Evolutionary conservation across 2,888 invertebrate species (phyloP).

Genomic region (Pristionchus entomophagus): DNA sequence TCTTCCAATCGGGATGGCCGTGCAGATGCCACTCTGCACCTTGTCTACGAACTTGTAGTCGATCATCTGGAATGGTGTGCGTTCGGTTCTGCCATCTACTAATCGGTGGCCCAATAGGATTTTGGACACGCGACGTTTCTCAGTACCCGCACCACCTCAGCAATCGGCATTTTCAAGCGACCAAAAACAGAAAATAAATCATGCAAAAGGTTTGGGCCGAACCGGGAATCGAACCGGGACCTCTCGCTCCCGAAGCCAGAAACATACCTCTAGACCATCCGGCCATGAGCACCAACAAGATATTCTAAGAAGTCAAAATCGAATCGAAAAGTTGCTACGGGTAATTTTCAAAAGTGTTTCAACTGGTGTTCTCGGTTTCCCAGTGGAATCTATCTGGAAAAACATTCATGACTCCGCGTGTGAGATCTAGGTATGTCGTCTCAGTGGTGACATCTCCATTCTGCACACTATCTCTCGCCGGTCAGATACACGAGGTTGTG

Average conservation of each 20-base stretch:
- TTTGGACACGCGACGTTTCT: not conserved
- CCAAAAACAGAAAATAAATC: no score
- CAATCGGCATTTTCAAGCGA: no score
- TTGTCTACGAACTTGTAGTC: constrained; percentile 42
- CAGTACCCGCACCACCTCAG: not conserved
- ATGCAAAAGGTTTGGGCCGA: constrained; percentile 61
- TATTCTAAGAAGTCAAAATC: no score
- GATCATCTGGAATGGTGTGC: not conserved
- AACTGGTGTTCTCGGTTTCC: no score
- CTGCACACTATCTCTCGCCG: no score
- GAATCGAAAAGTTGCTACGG: no score
- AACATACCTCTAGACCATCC: constrained; percentile 75
- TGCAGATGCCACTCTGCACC: constrained; percentile 36
- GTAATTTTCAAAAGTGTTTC: no score
- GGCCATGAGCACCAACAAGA: constrained; percentile 51
- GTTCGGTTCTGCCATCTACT: not conserved
- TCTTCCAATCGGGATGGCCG: not conserved
- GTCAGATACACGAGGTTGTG: no score
- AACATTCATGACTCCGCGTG: no score
- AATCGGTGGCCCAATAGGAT: not conserved
- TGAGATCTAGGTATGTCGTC: no score
- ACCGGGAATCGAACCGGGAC: constrained; percentile 75
- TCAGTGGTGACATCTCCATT: no score
- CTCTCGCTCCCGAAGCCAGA: constrained; percentile 76
- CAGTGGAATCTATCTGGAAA: no score